Base-by-base conservation (phyloP, 1,140 invertebrate genomes). In the Leptopilina boulardi region DNA sequence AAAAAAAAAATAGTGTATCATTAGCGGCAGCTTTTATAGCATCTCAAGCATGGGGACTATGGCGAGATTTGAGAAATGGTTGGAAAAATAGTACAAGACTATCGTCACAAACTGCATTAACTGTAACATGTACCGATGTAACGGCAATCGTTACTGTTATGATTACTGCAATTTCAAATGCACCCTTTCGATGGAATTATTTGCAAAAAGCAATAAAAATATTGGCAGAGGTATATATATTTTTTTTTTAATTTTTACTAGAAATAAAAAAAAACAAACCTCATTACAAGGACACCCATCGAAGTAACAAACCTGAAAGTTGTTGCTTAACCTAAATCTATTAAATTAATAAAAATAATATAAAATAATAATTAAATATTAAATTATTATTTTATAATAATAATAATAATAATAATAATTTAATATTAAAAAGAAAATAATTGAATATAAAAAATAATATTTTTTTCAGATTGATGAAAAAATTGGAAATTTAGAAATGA, bases 21-120 rank as follows among this genome's bases (percentile, higher is more conserved):
- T 51, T 89, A n/a, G 23, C 87, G 9, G n/a, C 66, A 0, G 70
- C 84, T 3, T 82, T 85, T 6, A 81, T 88, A 3, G 56, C 73
- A 9, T 70, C 80, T 0, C 84, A 87, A 73, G 82, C 77, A 19
- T 91, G 84, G 84, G 89, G 90, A 5, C 73, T 90, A 0, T 90
- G 86, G 82, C 79, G 89, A 74, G 90, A 91, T 73, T 38, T 91
- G 5, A 84, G 83, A 70, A 78, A 89, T 13, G 90, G 90, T 4
- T 90, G 89, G 89, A 77, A 85, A 66, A 84, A 90, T 8, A 91
- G 89, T 44, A 90, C 86, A 0, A 85, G 89, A 76, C 59, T 91
- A n/a, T 89, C 87, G 30, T 89, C 87, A 23, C 79, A 85, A 72
- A 88, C 87, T 1, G 85, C 90, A 4, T 77, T 90, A 47, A 87